These are phyloP conservation scores for Rhabdophis nuchalis DNA, from an alignment of 2,797 vertebrate genomes.

Conservation along the genomic window DNA sequence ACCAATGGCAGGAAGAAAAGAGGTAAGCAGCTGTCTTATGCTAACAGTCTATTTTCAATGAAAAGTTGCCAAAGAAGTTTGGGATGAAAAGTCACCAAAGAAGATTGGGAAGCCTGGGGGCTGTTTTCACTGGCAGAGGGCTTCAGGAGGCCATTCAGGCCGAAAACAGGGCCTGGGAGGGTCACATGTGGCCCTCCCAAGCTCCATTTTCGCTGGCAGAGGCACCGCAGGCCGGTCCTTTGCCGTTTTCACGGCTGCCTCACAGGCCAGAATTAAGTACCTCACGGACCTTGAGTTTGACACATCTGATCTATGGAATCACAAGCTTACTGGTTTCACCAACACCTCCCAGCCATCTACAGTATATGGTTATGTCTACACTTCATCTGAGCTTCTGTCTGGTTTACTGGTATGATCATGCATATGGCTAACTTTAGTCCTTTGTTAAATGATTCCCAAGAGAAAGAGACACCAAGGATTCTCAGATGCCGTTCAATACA, in stretches of 20 bases:
- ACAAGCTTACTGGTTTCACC: constrained; percentile 2
- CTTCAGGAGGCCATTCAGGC: no score
- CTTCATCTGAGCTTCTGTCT: background rate
- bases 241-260: no score
- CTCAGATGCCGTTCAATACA: constrained; percentile 5
- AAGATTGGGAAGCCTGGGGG: no score
- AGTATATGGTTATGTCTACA: background rate
- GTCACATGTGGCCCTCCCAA: no score
- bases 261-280: no score
- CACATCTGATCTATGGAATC: background rate
- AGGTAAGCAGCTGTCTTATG: background rate
- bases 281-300: no score
- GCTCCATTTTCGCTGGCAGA: no score
- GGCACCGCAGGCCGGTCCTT: no score
- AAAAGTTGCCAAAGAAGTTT: background rate
- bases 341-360: background rate
- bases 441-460: background rate
- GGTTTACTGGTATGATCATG: constrained; percentile 13
- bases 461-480: background rate
- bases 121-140: no score
- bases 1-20: background rate
- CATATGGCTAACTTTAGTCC: constrained; percentile 22
- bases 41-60: background rate
- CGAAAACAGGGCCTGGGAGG: no score
- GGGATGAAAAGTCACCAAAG: background rate